Evolutionary conservation across 1,140 invertebrate genomes (phyloP).

Genomic region (Ceratosolen fusciceps): DNA sequence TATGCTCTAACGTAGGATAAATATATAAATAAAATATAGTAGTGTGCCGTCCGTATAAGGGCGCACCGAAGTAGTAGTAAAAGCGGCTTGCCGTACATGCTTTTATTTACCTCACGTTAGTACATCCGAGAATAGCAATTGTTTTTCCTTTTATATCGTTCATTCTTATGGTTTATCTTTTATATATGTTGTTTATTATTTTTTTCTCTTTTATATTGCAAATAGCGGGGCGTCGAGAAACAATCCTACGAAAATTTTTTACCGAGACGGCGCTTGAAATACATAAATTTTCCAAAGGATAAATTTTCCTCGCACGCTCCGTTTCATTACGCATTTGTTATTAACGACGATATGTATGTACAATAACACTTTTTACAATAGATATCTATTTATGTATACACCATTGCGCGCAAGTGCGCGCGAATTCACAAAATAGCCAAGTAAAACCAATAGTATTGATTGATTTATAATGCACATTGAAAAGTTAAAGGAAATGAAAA

Average conservation of each 20-base stretch:
- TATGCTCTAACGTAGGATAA: neutral
- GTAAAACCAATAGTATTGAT: slow-evolving; percentile 36
- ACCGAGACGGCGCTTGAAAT: neutral
- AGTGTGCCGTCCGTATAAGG: no score
- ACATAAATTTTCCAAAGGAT: neutral
- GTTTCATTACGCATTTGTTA: slow-evolving; percentile 25
- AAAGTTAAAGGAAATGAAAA: neutral
- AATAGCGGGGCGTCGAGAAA: slow-evolving; percentile 4
- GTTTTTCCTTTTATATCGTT: slow-evolving; percentile 34
- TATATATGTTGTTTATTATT: slow-evolving; percentile 40
- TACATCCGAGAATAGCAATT: slow-evolving; percentile 19
- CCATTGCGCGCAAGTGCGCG: neutral
- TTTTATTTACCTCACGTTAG: slow-evolving; percentile 14
- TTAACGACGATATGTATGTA: slow-evolving; percentile 24
- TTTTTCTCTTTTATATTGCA: slow-evolving; percentile 28
- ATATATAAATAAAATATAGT: neutral
- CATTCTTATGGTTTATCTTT: slow-evolving; percentile 35
- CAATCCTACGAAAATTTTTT: neutral
- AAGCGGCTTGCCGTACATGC: neutral
- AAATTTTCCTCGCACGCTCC: neutral
- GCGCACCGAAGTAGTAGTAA: neutral
- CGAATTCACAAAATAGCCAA: slow-evolving; percentile 24
- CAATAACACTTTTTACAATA: slow-evolving; percentile 43
- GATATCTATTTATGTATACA: slow-evolving; percentile 34
- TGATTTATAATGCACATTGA: neutral